These are phyloP conservation scores for Esox masquinongy DNA, from an alignment of 2,797 vertebrate species.

Conservation along the genomic window DNA sequence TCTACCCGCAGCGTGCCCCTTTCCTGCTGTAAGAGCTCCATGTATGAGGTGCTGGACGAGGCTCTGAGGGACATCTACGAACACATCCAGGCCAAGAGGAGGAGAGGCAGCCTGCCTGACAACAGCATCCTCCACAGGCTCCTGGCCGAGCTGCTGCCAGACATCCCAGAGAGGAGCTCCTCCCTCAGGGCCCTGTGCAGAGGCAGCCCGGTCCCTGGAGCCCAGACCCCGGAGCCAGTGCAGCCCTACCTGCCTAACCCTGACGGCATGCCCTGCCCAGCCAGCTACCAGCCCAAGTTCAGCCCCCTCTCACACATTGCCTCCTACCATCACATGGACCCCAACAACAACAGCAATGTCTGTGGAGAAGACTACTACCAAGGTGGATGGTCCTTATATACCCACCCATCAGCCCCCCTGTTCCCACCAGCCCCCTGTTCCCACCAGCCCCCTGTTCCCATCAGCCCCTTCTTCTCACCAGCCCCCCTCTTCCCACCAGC, in stretches of 20 bases:
- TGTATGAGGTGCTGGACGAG: slow-evolving; percentile 84
- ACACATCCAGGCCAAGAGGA: slow-evolving; percentile 83
- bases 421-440: background rate
- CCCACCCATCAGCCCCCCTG: slow-evolving; percentile 5
- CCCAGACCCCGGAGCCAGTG: slow-evolving; percentile 14
- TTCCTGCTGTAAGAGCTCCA: slow-evolving; percentile 72
- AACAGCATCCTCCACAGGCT: slow-evolving; percentile 79
- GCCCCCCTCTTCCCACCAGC: slow-evolving; percentile 8
- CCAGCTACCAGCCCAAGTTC: slow-evolving; percentile 72
- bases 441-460: too few species aligned
- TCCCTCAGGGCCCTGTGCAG: slow-evolving; percentile 73
- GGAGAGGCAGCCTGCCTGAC: slow-evolving; percentile 58
- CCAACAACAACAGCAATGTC: slow-evolving; percentile 68
- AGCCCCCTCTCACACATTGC: slow-evolving; percentile 72
- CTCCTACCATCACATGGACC: slow-evolving; percentile 75
- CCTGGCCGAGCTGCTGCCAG: slow-evolving; percentile 83
- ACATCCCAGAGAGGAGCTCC: slow-evolving; percentile 83
- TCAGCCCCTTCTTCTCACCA: slow-evolving; percentile 4
- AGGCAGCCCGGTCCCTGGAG: slow-evolving; percentile 68
- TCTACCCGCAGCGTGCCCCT: slow-evolving; percentile 50
- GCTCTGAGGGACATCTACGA: slow-evolving; percentile 87
- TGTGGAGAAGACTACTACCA: slow-evolving; percentile 70
- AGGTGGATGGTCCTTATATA: slow-evolving; percentile 73
- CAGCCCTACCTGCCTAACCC: slow-evolving; percentile 58
- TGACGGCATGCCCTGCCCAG: slow-evolving; percentile 68